phyloP scores from a whole-genome alignment of 2,888 invertebrate genomes.

The Sinhomidia bicolor region DNA sequence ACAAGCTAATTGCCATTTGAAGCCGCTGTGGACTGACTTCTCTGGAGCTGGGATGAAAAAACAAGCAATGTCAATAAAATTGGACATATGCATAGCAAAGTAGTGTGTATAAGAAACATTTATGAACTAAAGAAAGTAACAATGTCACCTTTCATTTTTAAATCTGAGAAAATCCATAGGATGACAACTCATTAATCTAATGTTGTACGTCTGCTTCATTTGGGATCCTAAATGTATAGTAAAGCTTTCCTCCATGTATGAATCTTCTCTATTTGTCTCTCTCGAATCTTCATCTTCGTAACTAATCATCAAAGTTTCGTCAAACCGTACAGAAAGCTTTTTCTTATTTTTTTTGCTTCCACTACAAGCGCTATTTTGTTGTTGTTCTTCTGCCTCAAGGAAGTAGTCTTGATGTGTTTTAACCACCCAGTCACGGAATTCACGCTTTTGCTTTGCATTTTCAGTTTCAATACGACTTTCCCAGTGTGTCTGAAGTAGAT shows the following conservation, averaged over 20 bases:
- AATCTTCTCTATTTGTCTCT: constrained; percentile 79
- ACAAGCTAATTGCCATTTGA: constrained; percentile 96
- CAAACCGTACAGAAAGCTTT: constrained; percentile 79
- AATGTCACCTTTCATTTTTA: constrained; percentile 78
- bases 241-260: constrained; percentile 94
- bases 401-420: constrained; percentile 88
- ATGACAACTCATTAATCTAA: constrained; percentile 93
- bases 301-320: constrained; percentile 80
- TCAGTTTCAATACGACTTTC: constrained; percentile 89
- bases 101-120: neutral
- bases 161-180: constrained; percentile 87
- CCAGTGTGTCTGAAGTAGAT: constrained; percentile 92
- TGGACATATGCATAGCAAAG: neutral
- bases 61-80: neutral
- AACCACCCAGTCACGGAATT: constrained; percentile 95
- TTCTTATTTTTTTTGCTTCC: constrained; percentile 76
- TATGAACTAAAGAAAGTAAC: neutral
- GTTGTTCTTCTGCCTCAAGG: constrained; percentile 82
- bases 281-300: constrained; percentile 81
- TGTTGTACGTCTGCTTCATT: constrained; percentile 99
- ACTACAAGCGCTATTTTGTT: constrained; percentile 16
- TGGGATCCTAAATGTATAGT: constrained; percentile 99
- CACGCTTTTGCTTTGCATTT: constrained; percentile 91
- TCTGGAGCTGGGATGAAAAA: constrained; percentile 73
- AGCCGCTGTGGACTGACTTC: constrained; percentile 87